Percentiles rank a stretch among this genome's conserved stretches.
phyloP scores from a whole-genome alignment of 2,113 vertebrate genomes.

The Psilopogon haemacephalus region DNA sequence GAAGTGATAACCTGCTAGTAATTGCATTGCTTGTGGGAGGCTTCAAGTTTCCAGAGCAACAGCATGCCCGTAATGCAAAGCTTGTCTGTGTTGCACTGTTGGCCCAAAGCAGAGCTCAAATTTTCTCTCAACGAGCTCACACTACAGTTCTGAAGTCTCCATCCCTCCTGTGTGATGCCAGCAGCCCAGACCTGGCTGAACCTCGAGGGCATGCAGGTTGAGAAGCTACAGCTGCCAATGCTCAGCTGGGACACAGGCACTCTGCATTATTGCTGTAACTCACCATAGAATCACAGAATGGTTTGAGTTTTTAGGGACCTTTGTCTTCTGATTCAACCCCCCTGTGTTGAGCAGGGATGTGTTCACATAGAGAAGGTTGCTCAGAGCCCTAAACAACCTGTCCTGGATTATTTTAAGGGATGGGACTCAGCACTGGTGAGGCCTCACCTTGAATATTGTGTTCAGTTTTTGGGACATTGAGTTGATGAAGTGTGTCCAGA shows the following conservation, averaged over 20 bases:
- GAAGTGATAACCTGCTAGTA: slow-evolving; percentile 46
- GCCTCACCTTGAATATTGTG: no score
- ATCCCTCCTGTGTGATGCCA: background rate
- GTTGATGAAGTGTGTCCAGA: no score
- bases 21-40: slow-evolving; percentile 26
- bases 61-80: background rate
- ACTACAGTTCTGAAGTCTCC: background rate
- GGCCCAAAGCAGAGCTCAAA: slow-evolving; percentile 28
- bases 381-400: no score
- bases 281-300: background rate
- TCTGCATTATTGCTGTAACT: rapidly evolving
- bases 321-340: no score
- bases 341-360: no score
- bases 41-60: slow-evolving; percentile 55
- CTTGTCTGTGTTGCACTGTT: slow-evolving; percentile 33
- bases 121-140: background rate
- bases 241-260: rapidly evolving
- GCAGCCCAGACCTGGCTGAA: background rate
- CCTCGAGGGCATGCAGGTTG: background rate
- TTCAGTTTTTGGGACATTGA: no score
- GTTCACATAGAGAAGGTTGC: no score
- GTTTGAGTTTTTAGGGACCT: no score
- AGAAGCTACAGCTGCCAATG: rapidly evolving
- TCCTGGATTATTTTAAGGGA: no score
- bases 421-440: no score